Evolutionary conservation across 1,140 invertebrate species (phyloP).

Genomic region (Sarcophaga peregrina): DNA sequence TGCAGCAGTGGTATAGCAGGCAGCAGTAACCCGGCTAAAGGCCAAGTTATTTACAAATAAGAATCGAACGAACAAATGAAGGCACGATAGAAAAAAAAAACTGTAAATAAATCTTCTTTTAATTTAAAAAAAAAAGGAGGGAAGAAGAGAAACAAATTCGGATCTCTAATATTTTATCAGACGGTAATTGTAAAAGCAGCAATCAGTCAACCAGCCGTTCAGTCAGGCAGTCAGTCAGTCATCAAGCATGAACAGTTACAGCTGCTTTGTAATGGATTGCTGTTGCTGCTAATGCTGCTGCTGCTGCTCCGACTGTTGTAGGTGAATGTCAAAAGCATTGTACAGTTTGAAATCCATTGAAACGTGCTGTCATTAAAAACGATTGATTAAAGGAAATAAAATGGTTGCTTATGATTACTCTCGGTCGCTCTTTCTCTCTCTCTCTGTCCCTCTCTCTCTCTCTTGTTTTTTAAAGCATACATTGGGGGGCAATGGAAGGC

Average conservation of each 20-base stretch:
- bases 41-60: too few relatives aligned
- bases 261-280: too few relatives aligned
- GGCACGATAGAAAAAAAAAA: too few relatives aligned
- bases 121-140: background rate
- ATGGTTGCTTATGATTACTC: background rate
- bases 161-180: background rate
- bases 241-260: too few relatives aligned
- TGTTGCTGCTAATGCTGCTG: too few relatives aligned
- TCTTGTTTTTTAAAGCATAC: background rate
- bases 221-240: background rate
- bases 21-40: too few relatives aligned
- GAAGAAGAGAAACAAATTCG: too few relatives aligned
- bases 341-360: background rate
- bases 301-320: background rate
- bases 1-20: background rate
- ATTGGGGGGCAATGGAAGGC: background rate
- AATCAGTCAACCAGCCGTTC: too few relatives aligned
- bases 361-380: slow-evolving; percentile 33
- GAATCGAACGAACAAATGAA: too few relatives aligned
- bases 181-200: background rate
- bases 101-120: slow-evolving; percentile 11
- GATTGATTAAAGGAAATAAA: slow-evolving; percentile 38
- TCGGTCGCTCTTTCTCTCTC: too few relatives aligned
- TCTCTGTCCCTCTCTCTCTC: too few relatives aligned
- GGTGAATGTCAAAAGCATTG: background rate